These are phyloP conservation scores for Plagodis dolabraria DNA, from an alignment of 2,888 invertebrate genomes.

Conservation along the genomic window DNA sequence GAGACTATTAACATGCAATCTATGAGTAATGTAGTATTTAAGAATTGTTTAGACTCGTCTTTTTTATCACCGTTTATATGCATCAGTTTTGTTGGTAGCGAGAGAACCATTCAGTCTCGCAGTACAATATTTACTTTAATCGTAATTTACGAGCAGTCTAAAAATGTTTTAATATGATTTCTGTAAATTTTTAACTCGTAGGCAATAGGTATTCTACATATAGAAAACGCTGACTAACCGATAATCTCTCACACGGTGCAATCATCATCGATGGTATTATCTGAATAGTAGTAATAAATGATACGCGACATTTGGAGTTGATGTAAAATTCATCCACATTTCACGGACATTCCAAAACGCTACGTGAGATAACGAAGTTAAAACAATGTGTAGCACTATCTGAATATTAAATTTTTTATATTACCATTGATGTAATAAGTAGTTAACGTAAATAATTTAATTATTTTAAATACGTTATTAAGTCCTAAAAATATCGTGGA, in stretches of 20 bases:
- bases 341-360: too few species aligned
- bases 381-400: constrained; percentile 45
- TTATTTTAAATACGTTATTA: constrained; percentile 43
- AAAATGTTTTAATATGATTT: too few species aligned
- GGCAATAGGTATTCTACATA: too few species aligned
- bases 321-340: too few species aligned
- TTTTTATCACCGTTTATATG: background rate
- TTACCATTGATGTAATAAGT: constrained; percentile 36
- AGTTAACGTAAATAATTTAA: constrained; percentile 32
- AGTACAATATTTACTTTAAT: too few species aligned
- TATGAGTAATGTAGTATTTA: constrained; percentile 8
- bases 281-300: too few species aligned
- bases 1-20: constrained; percentile 10
- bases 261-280: too few species aligned
- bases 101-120: too few species aligned
- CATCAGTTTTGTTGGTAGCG: background rate
- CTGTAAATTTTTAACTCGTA: too few species aligned
- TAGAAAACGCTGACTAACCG: too few species aligned
- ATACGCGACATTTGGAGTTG: background rate
- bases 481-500: constrained; percentile 51
- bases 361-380: constrained; percentile 12
- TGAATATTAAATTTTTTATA: constrained; percentile 37
- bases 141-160: too few species aligned
- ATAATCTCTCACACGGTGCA: too few species aligned
- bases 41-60: constrained; percentile 2